phyloP scores from a whole-genome alignment of 1,140 invertebrate species.

The Diachasma alloeum region DNA sequence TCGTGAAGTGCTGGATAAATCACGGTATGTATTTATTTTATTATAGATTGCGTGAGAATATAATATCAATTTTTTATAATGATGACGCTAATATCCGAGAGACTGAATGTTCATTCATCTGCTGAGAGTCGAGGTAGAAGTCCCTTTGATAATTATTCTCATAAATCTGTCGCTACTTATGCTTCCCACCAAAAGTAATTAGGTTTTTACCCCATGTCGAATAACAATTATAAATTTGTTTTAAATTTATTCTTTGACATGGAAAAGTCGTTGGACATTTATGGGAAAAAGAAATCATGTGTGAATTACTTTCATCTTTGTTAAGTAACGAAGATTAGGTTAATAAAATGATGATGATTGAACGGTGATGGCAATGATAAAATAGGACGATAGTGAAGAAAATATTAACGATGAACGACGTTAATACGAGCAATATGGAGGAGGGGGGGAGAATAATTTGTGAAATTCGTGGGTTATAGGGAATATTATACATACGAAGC shows the following conservation, averaged over 20 bases:
- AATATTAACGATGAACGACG: slow-evolving; percentile 44
- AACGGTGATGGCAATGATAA: slow-evolving; percentile 30
- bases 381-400: slow-evolving; percentile 26
- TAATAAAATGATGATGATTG: slow-evolving; percentile 21
- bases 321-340: slow-evolving; percentile 12
- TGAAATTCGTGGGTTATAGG: not conserved
- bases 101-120: not conserved
- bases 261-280: slow-evolving; percentile 25
- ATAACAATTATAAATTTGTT: slow-evolving; percentile 43
- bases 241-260: not conserved
- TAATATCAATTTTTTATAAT: too few species aligned
- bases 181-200: not conserved
- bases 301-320: slow-evolving; percentile 3
- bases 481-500: not conserved
- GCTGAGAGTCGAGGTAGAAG: slow-evolving; percentile 22
- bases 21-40: too few species aligned
- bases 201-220: slow-evolving; percentile 8
- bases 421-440: slow-evolving; percentile 54
- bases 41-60: too few species aligned
- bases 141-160: not conserved
- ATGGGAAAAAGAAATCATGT: slow-evolving; percentile 16
- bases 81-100: too few species aligned
- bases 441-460: not conserved
- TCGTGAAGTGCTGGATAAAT: too few species aligned
- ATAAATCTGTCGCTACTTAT: not conserved